phyloP scores from a whole-genome alignment of 2,888 invertebrate species.

The Dioctria linearis region DNA sequence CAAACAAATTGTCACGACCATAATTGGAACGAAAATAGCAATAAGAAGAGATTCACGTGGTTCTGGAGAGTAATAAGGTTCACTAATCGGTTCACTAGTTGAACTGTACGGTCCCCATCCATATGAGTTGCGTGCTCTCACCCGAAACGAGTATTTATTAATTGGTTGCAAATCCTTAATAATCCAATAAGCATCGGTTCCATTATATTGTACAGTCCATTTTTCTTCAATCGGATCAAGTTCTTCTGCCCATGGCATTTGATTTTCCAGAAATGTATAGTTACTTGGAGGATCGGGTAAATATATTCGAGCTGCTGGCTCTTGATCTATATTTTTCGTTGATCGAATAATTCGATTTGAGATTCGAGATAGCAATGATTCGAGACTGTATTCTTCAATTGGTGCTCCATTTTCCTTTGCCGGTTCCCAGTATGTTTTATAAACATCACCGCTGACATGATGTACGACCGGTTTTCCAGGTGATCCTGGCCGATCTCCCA shows the following conservation, averaged over 20 bases:
- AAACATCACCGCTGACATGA: constrained; percentile 80
- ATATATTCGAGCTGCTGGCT: constrained; percentile 9
- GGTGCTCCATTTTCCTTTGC: constrained; percentile 84
- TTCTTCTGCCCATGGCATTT: constrained; percentile 75
- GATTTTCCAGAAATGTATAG: constrained; percentile 64
- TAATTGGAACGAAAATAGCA: constrained; percentile 76
- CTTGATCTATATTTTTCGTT: constrained; percentile 46
- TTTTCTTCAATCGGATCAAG: constrained; percentile 72
- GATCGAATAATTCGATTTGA: constrained; percentile 62
- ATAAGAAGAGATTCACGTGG: constrained; percentile 73
- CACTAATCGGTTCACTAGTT: constrained; percentile 74
- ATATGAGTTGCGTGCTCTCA: constrained; percentile 83
- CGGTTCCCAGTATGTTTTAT: constrained; percentile 86
- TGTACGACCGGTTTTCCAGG: constrained; percentile 85
- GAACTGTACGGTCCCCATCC: constrained; percentile 88
- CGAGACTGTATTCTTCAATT: constrained; percentile 82
- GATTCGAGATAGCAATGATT: constrained; percentile 74
- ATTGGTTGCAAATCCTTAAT: constrained; percentile 77
- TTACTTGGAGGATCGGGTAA: constrained; percentile 66
- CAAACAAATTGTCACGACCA: constrained; percentile 69
- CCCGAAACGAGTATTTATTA: constrained; percentile 80
- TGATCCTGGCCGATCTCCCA: constrained; percentile 84
- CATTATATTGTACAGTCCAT: constrained; percentile 82
- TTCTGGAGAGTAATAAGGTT: constrained; percentile 67
- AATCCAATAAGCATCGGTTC: constrained; percentile 87